A percentile compares a stretch with the other conserved stretches of the same genome.
Evolutionary conservation across 1,140 invertebrate genomes (phyloP).

Genomic region (Aphaenogaster ashmeadi): DNA sequence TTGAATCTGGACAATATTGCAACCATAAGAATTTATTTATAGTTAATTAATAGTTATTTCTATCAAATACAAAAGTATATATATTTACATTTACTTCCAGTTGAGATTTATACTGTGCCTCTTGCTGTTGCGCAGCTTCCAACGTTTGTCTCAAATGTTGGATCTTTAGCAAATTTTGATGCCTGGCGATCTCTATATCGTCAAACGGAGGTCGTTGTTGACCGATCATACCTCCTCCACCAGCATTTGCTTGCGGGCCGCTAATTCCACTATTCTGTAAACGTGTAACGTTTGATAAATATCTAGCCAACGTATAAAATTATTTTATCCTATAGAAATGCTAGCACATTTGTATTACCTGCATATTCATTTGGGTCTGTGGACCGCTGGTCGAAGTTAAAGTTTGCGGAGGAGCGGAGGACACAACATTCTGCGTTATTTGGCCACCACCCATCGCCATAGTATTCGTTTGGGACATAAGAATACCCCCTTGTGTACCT

Average conservation of each 20-base stretch:
- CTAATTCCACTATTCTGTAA: slow-evolving; percentile 76
- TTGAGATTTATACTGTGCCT: slow-evolving; percentile 92
- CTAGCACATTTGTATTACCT: slow-evolving; percentile 67
- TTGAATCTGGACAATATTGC: slow-evolving; percentile 87
- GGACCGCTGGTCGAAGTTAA: slow-evolving; percentile 82
- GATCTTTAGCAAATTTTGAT: slow-evolving; percentile 91
- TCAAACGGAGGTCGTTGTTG: slow-evolving; percentile 87
- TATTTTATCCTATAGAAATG: slow-evolving; percentile 19
- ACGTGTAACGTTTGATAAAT: slow-evolving; percentile 17
- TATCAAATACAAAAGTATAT: slow-evolving; percentile 14
- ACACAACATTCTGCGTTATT: slow-evolving; percentile 88
- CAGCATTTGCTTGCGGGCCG: slow-evolving; percentile 77
- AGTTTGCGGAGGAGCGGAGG: slow-evolving; percentile 83
- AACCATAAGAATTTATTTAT: neutral
- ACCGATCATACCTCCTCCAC: slow-evolving; percentile 84
- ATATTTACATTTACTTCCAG: slow-evolving; percentile 87
- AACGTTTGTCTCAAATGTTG: slow-evolving; percentile 91
- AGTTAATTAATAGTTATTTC: neutral
- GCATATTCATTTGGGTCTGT: slow-evolving; percentile 87
- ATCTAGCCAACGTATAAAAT: neutral
- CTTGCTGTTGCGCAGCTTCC: slow-evolving; percentile 92
- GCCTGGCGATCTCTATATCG: slow-evolving; percentile 89
- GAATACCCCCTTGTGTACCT: slow-evolving; percentile 87
- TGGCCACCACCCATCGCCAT: slow-evolving; percentile 90
- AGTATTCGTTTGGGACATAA: slow-evolving; percentile 89